Conservation (phyloP, 2,113 vertebrate genomes). For the Petrocephalus microphthalmus region DNA sequence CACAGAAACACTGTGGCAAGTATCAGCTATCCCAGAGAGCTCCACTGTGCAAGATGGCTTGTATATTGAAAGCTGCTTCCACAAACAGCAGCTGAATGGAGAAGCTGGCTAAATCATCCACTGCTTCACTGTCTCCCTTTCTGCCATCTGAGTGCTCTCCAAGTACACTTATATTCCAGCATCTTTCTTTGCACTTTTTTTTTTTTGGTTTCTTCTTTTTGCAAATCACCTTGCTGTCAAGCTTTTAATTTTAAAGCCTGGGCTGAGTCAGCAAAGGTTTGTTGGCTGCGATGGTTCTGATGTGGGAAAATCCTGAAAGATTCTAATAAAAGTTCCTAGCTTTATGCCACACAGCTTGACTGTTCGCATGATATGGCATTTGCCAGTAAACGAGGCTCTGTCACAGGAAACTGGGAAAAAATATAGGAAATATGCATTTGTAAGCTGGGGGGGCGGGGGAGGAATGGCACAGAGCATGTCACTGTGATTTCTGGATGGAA, state of each 20-base stretch:
- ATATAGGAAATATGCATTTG: conserved; percentile 38
- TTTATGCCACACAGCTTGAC: background rate
- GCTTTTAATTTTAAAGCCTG: background rate
- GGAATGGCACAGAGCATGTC: conserved; percentile 21
- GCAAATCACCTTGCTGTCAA: conserved; percentile 33
- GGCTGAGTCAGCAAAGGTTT: background rate
- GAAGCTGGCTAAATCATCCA: background rate
- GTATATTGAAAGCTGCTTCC: no score
- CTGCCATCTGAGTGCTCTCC: background rate
- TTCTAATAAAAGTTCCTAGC: background rate
- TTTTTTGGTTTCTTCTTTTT: background rate
- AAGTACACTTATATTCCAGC: background rate
- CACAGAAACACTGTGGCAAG: background rate
- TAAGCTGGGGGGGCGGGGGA: conserved; percentile 41
- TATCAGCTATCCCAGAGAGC: background rate
- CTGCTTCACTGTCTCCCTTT: background rate
- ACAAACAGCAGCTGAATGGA: background rate
- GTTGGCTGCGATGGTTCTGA: background rate
- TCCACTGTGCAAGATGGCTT: background rate
- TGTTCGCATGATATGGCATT: background rate
- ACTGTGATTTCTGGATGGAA: conserved; percentile 22
- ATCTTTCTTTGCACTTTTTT: conserved; percentile 11
- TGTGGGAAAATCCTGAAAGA: background rate
- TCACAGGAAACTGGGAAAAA: background rate
- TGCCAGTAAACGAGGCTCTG: background rate